Percentiles rank a stretch among this genome's conserved stretches.
These are phyloP conservation scores for Meloidogyne floridensis DNA, from an alignment of 1,140 invertebrate genomes.

Conservation along the genomic window DNA sequence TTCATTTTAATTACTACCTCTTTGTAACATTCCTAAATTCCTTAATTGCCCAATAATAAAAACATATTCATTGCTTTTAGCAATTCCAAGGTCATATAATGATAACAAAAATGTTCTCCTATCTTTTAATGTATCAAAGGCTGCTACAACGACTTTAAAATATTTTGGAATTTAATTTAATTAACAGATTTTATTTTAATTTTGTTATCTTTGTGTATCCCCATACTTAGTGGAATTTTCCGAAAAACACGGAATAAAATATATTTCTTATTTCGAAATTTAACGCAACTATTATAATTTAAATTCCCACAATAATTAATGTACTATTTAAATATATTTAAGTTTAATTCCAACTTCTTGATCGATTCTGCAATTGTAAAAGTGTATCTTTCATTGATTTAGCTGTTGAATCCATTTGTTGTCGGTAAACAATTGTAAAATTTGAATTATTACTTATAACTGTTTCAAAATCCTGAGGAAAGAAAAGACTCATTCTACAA, in stretches of 20 bases:
- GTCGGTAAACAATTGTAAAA: slow-evolving; percentile 33
- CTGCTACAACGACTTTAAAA: slow-evolving; percentile 45
- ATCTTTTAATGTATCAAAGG: slow-evolving; percentile 35
- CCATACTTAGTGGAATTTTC: too few species aligned
- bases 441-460: slow-evolving; percentile 1
- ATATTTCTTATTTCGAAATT: too few species aligned
- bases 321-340: too few species aligned
- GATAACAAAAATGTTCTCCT: slow-evolving; percentile 43
- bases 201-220: too few species aligned
- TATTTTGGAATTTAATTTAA: slow-evolving; percentile 8
- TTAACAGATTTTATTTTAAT: background rate
- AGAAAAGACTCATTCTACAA: slow-evolving; percentile 40
- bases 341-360: slow-evolving; percentile 23
- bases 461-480: slow-evolving; percentile 41
- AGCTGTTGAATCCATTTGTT: slow-evolving; percentile 24
- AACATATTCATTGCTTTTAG: slow-evolving; percentile 42
- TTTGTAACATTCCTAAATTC: slow-evolving; percentile 44
- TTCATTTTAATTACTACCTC: slow-evolving; percentile 21
- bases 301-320: too few species aligned
- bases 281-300: too few species aligned
- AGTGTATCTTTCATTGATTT: slow-evolving; percentile 33
- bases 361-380: background rate
- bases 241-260: too few species aligned
- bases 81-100: slow-evolving; percentile 37
- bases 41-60: slow-evolving; percentile 35